phyloP scores from a whole-genome alignment of 2,113 vertebrate species.

The Marmota monax region DNA sequence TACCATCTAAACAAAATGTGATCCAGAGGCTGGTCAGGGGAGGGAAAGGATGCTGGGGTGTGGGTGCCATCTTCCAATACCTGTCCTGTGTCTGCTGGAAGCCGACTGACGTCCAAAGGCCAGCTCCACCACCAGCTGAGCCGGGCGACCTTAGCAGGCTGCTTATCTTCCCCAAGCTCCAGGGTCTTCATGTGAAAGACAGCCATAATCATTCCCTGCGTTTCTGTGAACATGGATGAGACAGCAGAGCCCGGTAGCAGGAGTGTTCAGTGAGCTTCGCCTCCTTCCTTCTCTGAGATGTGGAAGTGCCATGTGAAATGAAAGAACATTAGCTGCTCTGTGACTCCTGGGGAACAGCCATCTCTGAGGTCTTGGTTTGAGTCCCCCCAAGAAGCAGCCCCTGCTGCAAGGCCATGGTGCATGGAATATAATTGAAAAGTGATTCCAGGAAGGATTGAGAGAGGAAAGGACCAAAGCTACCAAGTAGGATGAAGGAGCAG shows the following conservation, averaged over 20 bases:
- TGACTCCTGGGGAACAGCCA: neutral
- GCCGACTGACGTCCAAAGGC: neutral
- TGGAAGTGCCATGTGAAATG: neutral
- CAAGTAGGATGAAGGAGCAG: neutral
- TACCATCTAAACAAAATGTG: neutral
- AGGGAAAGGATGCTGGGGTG: neutral
- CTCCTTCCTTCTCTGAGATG: neutral
- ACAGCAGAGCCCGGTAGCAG: neutral
- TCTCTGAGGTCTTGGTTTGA: neutral
- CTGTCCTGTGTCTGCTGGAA: no score
- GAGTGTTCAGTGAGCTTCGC: neutral
- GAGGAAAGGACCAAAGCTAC: neutral
- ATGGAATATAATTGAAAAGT: neutral
- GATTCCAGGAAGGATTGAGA: neutral
- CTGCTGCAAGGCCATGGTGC: neutral
- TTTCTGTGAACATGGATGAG: neutral
- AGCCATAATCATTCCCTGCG: neutral
- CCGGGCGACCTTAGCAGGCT: neutral
- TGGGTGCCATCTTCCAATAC: neutral
- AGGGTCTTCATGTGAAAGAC: neutral
- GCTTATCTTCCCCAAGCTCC: neutral
- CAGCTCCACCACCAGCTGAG: neutral
- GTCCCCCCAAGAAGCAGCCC: neutral
- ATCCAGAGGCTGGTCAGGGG: rapidly evolving
- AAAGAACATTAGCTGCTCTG: neutral